Conservation (phyloP, 2,888 invertebrate genomes). For the Azorinus chamasolen region DNA sequence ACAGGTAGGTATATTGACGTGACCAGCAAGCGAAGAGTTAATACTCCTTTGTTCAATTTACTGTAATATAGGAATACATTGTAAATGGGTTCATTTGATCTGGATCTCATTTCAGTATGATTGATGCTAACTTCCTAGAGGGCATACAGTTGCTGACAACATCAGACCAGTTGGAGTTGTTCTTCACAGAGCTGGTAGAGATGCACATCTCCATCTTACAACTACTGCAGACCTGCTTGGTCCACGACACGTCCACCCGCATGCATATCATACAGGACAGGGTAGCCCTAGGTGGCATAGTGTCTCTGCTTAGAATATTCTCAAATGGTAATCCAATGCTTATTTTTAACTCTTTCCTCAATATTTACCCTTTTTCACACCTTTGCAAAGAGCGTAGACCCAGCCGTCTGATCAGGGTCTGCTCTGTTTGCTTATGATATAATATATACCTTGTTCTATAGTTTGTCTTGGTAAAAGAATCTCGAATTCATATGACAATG, state of each 20-base stretch:
- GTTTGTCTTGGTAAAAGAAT: too few relatives aligned
- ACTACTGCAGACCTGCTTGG: conserved; percentile 74
- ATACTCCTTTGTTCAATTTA: too few relatives aligned
- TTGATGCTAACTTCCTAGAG: conserved; percentile 78
- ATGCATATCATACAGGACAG: conserved; percentile 75
- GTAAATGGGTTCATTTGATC: too few relatives aligned
- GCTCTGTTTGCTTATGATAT: too few relatives aligned
- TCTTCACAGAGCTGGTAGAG: conserved; percentile 79
- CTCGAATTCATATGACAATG: too few relatives aligned
- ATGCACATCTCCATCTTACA: conserved; percentile 77
- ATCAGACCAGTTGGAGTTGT: conserved; percentile 72
- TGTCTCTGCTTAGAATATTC: conserved; percentile 76
- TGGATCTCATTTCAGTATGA: conserved; percentile 69
- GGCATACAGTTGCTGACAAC: conserved; percentile 66
- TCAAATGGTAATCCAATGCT: conserved; percentile 78
- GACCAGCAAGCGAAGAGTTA: too few relatives aligned
- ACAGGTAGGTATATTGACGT: too few relatives aligned
- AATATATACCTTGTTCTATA: too few relatives aligned
- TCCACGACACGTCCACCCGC: conserved; percentile 74
- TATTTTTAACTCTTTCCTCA: background rate
- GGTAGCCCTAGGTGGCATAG: conserved; percentile 74
- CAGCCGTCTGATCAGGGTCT: too few relatives aligned
- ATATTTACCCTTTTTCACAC: too few relatives aligned
- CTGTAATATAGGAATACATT: too few relatives aligned
- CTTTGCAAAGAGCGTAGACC: too few relatives aligned